Base-by-base conservation (phyloP, 2,888 invertebrate species). In the Hydrotaea diabolus region DNA sequence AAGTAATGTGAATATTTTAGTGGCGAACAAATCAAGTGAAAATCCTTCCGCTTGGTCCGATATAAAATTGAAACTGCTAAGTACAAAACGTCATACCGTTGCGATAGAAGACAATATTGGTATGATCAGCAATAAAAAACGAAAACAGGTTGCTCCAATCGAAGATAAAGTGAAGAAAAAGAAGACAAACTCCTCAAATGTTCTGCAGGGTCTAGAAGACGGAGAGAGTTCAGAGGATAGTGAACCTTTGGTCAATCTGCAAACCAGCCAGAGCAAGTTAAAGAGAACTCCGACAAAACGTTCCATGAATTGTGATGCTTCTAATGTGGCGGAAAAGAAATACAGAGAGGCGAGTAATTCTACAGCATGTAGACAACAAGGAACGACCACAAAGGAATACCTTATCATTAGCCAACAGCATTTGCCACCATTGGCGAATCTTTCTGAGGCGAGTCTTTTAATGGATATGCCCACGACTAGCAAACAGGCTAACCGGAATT, bases 71-170 rank as follows among this genome's bases (percentile, higher is more conserved):
- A 86, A 88, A 17, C 76, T 92, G 0, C 21, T 89, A 3, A 89
- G 87, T 75, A 88, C 88, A 7, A 87, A 89, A 71, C 88, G 90
- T 0, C 88, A 89, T 73, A 86, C 88, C 39, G 81, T 92, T 2
- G 88, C 91, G 17, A 88, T 90, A 0, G 91, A 92, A 77, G 92
- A 92, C 80, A 90, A 92, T 43, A 89, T 91, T 77, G 91, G 91
- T n/a, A 88, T 88, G 84, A 75, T 88, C 17, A 77, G 79, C 17
- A 76, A 62, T 17, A 83, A 78, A 74, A 23, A 72, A 46, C 69
- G 69, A 2, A 57, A 73, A 73, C 39, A 21, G 21, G 3, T 5
- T 8, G 0, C 53, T 26, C 46, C 81, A 53, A n/a, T 3, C 55
- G 9, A 43, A 13, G 26, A 66, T 26, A 21, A 55, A 74, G 4